Conservation (phyloP, 2,113 vertebrate species). For the Notarius quadriscutis region DNA sequence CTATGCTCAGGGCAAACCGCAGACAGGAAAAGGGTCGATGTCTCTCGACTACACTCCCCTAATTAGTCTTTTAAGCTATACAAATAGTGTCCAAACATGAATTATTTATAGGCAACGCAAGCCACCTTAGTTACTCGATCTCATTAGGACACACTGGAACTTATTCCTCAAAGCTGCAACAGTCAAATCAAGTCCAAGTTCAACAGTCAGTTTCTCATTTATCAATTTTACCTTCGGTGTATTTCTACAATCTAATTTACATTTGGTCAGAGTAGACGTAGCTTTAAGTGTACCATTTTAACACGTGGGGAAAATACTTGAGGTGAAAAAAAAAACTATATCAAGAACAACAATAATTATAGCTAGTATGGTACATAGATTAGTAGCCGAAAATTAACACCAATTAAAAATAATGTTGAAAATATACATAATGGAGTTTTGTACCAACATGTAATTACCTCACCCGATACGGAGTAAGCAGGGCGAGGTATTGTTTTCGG, state of each 20-base stretch:
- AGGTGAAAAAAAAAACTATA: not conserved
- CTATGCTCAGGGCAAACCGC: not conserved
- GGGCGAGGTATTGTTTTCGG: no score
- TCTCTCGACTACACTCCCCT: not conserved
- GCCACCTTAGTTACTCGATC: not conserved
- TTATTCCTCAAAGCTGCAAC: not conserved
- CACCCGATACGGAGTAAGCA: no score
- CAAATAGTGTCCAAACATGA: not conserved
- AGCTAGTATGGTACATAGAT: not conserved
- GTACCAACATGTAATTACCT: not conserved
- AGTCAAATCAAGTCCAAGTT: not conserved
- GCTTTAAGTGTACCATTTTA: not conserved
- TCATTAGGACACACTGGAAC: conserved; percentile 5
- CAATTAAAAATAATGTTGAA: not conserved
- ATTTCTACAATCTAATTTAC: not conserved
- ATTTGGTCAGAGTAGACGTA: not conserved
- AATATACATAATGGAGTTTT: not conserved
- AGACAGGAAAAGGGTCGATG: not conserved
- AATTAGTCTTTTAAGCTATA: conserved; percentile 2
- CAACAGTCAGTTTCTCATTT: not conserved
- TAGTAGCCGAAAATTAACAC: not conserved
- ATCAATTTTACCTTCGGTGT: not conserved
- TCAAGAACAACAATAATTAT: not conserved
- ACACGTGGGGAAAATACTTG: not conserved
- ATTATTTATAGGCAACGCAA: conserved; percentile 15